Conservation (phyloP, 1,140 invertebrate species). For the Plutomurus gul region DNA sequence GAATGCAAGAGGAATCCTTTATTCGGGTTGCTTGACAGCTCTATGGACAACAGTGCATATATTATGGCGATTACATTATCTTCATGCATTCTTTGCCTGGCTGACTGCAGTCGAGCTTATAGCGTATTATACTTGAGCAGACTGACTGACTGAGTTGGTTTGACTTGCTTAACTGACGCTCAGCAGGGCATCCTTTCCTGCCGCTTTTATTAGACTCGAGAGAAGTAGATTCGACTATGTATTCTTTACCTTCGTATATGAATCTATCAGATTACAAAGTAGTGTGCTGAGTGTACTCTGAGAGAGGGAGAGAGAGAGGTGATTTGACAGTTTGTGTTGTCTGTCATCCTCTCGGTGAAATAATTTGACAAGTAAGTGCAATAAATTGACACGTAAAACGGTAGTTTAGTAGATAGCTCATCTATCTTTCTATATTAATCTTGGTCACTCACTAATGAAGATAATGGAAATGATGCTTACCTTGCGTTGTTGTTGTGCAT, state of each 20-base stretch:
- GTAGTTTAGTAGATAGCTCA: background rate
- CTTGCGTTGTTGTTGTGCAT: conserved; percentile 19
- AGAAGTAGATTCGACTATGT: background rate
- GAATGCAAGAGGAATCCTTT: conserved; percentile 14
- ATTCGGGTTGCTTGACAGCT: conserved; percentile 22
- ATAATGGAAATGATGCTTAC: background rate
- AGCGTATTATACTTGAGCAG: too few relatives aligned
- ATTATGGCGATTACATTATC: conserved; percentile 21
- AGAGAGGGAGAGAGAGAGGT: too few relatives aligned
- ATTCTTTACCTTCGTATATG: background rate
- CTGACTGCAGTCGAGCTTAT: background rate
- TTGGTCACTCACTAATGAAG: background rate
- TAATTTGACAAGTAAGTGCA: conserved; percentile 12
- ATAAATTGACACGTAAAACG: conserved; percentile 25
- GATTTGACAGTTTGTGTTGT: conserved; percentile 29
- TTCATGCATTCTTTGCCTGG: background rate
- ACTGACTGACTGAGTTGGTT: conserved; percentile 2
- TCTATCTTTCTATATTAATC: background rate
- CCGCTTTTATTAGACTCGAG: background rate
- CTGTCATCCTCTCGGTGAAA: conserved; percentile 10
- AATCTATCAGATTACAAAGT: conserved; percentile 10
- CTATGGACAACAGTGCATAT: conserved; percentile 4
- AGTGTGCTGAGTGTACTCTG: background rate
- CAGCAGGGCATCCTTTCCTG: conserved; percentile 9
- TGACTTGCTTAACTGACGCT: conserved; percentile 22